Evolutionary conservation across 2,888 invertebrate genomes (phyloP).

Genomic region (Megaustenia siamemsis): DNA sequence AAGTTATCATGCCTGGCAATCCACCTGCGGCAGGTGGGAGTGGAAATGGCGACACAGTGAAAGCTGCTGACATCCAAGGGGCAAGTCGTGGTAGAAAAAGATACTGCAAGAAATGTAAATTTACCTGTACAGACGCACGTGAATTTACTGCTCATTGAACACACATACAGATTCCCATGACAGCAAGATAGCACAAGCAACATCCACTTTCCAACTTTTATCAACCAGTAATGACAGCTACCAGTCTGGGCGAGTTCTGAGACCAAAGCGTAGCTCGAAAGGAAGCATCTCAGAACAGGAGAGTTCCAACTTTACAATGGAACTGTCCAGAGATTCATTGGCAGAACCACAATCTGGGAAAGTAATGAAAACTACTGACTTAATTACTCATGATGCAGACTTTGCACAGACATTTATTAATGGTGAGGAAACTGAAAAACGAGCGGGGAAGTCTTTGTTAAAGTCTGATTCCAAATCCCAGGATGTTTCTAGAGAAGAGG

Average conservation of each 20-base stretch:
- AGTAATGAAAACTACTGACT: not conserved
- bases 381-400: not conserved
- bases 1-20: conserved; percentile 26
- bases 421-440: not conserved
- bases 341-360: not conserved
- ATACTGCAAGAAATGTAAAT: conserved; percentile 73
- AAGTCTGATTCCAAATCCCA: not conserved
- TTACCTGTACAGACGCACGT: conserved; percentile 69
- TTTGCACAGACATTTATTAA: not conserved
- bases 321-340: not conserved
- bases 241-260: conserved; percentile 24
- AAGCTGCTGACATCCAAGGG: conserved; percentile 34
- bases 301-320: conserved; percentile 6
- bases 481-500: not conserved
- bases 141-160: conserved; percentile 71
- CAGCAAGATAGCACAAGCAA: not conserved
- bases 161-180: conserved; percentile 36
- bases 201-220: not conserved
- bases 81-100: conserved; percentile 65
- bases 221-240: no score
- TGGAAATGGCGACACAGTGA: conserved; percentile 11
- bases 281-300: conserved; percentile 13
- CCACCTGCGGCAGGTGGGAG: not conserved
- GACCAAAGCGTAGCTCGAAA: conserved; percentile 30
- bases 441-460: not conserved